Evolutionary conservation across 2,888 invertebrate species (phyloP).

Genomic region (Platycnemis pennipes): DNA sequence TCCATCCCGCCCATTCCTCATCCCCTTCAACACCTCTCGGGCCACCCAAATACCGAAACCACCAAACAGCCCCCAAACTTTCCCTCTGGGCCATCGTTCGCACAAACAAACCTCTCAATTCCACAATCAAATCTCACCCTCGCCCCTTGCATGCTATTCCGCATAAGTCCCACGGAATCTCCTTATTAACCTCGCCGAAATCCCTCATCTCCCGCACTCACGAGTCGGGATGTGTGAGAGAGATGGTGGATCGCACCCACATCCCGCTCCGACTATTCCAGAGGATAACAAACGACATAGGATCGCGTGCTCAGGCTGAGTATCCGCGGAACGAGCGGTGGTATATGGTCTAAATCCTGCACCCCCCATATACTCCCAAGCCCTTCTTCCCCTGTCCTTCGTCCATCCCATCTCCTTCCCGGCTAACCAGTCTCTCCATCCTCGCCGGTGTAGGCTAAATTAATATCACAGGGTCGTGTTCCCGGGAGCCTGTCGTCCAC

Average conservation of each 20-base stretch:
- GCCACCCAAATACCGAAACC: no score
- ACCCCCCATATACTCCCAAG: background rate
- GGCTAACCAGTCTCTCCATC: background rate
- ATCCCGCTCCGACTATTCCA: background rate
- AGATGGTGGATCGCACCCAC: background rate
- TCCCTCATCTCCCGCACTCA: background rate
- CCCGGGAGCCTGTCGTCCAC: background rate
- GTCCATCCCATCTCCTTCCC: background rate
- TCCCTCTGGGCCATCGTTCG: no score
- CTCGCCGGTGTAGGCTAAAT: background rate
- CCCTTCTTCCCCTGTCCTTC: background rate
- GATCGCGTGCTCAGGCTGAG: background rate
- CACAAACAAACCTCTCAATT: conserved; percentile 11
- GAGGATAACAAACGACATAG: background rate
- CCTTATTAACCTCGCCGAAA: conserved; percentile 11
- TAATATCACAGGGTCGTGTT: background rate
- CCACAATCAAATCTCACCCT: background rate
- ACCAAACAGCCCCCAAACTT: background rate
- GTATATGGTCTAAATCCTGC: background rate
- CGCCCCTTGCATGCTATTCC: background rate
- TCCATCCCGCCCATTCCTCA: background rate
- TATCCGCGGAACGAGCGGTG: background rate
- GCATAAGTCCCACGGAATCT: conserved; percentile 12
- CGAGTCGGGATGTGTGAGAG: background rate
- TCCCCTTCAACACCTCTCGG: background rate